Base-by-base conservation (phyloP, 2,888 invertebrate genomes). In the Lepidochrysops patricia region DNA sequence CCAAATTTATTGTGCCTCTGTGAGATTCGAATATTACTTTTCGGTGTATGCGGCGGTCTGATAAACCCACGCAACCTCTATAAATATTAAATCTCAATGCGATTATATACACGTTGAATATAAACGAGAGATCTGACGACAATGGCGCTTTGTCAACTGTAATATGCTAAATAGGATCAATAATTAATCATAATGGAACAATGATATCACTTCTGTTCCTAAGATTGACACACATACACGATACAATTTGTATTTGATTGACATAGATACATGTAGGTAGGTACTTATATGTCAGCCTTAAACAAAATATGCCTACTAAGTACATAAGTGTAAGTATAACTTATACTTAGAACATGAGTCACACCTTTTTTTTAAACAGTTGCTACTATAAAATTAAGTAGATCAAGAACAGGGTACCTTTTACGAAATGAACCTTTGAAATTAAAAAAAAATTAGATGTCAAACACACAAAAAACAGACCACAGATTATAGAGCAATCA, bases 71-170 rank as follows among this genome's bases (percentile, higher is more conserved):
- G 79, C 82, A 79, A 82, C 82, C 84, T 83, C 81, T 82, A 87
- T 84, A 85, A 85, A 85, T 84, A 86, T 82, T 82, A 79, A 82
- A 84, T 84, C 78, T 82, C 82, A 83, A 83, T 84, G 80, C 70
- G 77, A 83, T 85, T 83, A 84, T 83, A 82, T 83, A 82, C 84
- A 79, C 77, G 79, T 83, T 85, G 84, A 87, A 86, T 88, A 81
- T 82, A 82, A 83, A 86, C 84, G 80, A 79, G 79, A 80, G 85
- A 87, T 87, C 84, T 73, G 75, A 79, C 80, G 80, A 84, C 85
- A 84, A 83, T 79, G 77, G 73, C 62, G 71, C 80, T 80, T 84
- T 84, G 82, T 83, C 84, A 84, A 80, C 79, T 78, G 75, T 85
- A 15, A 27, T 52, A 52, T 52, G 52, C 52, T 26, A 52, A 52